These are phyloP conservation scores for Nemopilema nomurai DNA, from an alignment of 30 jellyfish, hydroid and myxozoan species.

Conservation along the genomic window DNA sequence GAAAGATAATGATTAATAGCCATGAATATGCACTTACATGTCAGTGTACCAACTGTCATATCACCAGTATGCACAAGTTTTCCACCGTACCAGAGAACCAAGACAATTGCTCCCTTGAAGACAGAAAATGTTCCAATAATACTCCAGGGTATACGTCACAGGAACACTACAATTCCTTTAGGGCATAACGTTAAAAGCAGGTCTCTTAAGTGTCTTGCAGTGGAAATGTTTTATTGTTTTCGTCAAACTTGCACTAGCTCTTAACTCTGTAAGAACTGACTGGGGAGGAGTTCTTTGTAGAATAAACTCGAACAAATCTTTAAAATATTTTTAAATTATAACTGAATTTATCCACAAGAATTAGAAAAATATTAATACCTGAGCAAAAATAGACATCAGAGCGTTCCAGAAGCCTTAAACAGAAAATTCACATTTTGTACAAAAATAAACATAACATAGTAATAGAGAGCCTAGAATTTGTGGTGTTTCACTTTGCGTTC, in stretches of 20 bases:
- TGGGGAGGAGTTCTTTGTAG: too few relatives aligned
- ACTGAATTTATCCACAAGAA: not conserved
- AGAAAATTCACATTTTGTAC: not conserved
- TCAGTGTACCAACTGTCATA: conserved; percentile 86
- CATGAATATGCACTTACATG: conserved; percentile 55
- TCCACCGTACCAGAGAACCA: conserved; percentile 98
- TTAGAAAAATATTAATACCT: conserved; percentile 41
- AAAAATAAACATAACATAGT: not conserved
- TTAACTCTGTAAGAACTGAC: too few relatives aligned
- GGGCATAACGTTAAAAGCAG: too few relatives aligned
- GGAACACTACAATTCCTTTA: too few relatives aligned
- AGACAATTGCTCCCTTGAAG: conserved; percentile 88
- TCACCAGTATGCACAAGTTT: conserved; percentile 82
- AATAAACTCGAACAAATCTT: too few relatives aligned
- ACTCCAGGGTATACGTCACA: too few relatives aligned
- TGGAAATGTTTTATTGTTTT: not conserved
- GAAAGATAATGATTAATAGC: not conserved
- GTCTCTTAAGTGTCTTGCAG: too few relatives aligned
- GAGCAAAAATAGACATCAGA: conserved; percentile 78
- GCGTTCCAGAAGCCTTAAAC: conserved; percentile 79
- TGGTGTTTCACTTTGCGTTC: too few relatives aligned
- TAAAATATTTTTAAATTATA: too few relatives aligned
- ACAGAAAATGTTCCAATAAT: too few relatives aligned
- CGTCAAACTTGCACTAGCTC: not conserved
- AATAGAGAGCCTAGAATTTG: too few relatives aligned